Evolutionary conservation across 2,888 invertebrate species (phyloP), one percentile per base, ranked within the genome.

Genomic region (Drosophila lutescens): DNA sequence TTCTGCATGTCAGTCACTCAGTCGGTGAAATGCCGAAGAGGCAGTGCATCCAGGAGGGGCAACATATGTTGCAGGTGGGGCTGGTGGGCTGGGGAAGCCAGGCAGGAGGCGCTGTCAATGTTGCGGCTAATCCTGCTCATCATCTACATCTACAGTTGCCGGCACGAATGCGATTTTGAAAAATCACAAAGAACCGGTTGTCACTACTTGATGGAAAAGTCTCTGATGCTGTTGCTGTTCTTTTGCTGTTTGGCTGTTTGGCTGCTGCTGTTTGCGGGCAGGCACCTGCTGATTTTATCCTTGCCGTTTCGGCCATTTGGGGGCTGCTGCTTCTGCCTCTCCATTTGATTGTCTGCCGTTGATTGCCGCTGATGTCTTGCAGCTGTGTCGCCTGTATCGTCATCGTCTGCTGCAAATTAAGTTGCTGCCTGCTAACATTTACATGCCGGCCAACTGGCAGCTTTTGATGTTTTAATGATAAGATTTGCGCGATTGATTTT

Each of bases 201-300:
- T 66, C 51, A 40, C 49, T 60, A 85, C 76, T 81, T 81, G 82
- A 85, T 56, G 84, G 72, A 77, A 78, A 83, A 86, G 80, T 74
- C 71, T 68, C 51, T 47, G 30, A 49, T 44, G 49, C 38, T 41
- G 49, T n/a, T 56, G 58, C 32, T 57, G 59, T 1, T 47, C 17
- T 12, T 30, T n/a, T 41, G 47, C 10, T 13, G 6, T 41, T 47
- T 30, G 30, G 8, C 30, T 8, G 30, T 30, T 41, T 15, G 41
- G 36, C 20, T 43, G 30, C 36, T 36, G 13, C 20, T 53, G 32
- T 36, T 68, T 65, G 36, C 40, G 38, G 34, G 8, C 41, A 66
- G 71, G 65, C 89, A 88, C 86, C 89, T 89, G 89, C 78, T 83
- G 89, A 81, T 88, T 79, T 86, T 79, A 86, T 90, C 88, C 84